Base-by-base conservation (phyloP, 2,888 invertebrate species). In the Marasmarcha lunaedactyla region DNA sequence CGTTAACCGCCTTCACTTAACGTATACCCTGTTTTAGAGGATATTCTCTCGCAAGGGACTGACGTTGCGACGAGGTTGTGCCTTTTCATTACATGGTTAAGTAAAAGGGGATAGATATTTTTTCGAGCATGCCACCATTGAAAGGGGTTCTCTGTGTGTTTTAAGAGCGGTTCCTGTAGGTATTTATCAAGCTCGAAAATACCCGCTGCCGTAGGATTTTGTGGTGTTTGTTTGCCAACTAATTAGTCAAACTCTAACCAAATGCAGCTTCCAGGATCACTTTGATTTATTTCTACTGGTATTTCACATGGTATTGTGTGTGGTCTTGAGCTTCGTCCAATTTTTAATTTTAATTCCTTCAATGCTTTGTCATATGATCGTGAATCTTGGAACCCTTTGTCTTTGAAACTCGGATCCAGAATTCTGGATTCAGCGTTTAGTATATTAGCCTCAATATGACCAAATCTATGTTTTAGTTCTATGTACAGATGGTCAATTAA, bases 21-120 rank as follows among this genome's bases (percentile, higher is more conserved):
- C 2, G 37, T 43, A 2, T 36, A 25, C 1, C 43, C 43, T 13
- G 41, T 41, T 38, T 48, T 46, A 5, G 43, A 44, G 41, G 46
- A 48, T 13, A 44, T 38, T 11, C 46, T 37, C 39, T 48, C 46
- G 30, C 42, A 46, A 33, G 42, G 48, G n/a, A 48, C 46, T 9
- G 45, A 45, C 9, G 48, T 46, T 5, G 44, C 44, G 6, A 36
- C 34, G 14, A 38, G 27, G 11, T 37, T 38, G 4, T 15, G 14
- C 5, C 37, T 20, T 27, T 30, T 27, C n/a, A 37, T 26, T 30
- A 37, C 30, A 20, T 7, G 4, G 14, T 20, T n/a, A 12, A 6
- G n/a, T 7, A 45, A 26, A 2, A 40, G 42, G 15, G 47, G 43
- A 40, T 46, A 48, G 3, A 48, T 44, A 7, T 13, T 36, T 40